Percentiles rank a stretch among this genome's conserved stretches.
Conservation (phyloP, 92 coral and sea anemone genomes). For the Epizoanthus rinbou region DNA sequence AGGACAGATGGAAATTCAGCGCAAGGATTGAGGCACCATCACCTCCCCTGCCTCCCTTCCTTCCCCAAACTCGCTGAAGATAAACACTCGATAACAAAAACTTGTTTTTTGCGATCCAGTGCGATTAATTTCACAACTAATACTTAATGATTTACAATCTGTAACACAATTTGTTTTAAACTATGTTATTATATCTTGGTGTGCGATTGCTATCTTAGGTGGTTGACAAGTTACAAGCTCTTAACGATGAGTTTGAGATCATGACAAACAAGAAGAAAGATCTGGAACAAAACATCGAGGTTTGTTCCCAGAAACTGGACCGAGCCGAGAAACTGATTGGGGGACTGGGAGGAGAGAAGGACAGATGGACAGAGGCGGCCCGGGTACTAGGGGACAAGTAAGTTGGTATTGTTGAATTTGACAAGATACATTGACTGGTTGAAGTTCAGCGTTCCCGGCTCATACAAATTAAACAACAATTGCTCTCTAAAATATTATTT, state of each 20-base stretch:
- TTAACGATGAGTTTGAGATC: slow-evolving; percentile 93
- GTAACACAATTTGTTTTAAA: neutral
- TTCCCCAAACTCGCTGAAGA: no score
- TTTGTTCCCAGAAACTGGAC: slow-evolving; percentile 95
- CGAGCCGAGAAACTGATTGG: slow-evolving; percentile 99
- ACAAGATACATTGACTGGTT: neutral
- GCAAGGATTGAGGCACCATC: no score
- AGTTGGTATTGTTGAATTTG: neutral
- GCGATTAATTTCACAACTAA: no score
- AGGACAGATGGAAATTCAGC: no score
- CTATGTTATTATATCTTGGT: no score
- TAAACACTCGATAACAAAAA: no score
- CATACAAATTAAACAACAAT: no score
- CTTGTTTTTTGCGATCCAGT: no score
- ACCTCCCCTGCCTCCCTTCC: no score
- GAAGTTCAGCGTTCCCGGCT: neutral
- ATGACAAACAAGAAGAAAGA: slow-evolving; percentile 98
- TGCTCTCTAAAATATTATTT: no score
- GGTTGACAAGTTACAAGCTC: slow-evolving; percentile 96
- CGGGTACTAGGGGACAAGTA: slow-evolving; percentile 84
- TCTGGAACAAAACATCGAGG: slow-evolving; percentile 86
- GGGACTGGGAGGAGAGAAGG: slow-evolving; percentile 99
- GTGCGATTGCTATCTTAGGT: slow-evolving; percentile 57
- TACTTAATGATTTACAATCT: neutral
- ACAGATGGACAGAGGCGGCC: slow-evolving; percentile 99